phyloP scores from a whole-genome alignment of 2,113 vertebrate genomes.

The Isurus oxyrinchus region DNA sequence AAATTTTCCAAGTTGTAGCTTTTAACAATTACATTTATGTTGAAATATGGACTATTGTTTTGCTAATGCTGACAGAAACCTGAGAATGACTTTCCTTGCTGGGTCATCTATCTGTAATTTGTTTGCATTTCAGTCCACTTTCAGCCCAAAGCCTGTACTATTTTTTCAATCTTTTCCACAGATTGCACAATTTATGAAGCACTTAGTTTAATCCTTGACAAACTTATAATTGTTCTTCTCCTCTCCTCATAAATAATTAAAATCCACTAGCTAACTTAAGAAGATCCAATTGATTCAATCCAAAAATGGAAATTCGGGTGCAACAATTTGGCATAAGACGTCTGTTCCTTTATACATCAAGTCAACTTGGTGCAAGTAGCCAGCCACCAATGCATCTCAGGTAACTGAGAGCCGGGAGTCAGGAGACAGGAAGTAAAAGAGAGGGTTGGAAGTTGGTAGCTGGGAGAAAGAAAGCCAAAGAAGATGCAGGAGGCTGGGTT shows the following conservation, averaged over 20 bases:
- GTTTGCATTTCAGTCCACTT: neutral
- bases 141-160: neutral
- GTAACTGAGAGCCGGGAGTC: neutral
- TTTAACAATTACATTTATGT: neutral
- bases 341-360: neutral
- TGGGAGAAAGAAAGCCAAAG: neutral
- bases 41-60: neutral
- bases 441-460: neutral
- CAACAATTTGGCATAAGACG: neutral
- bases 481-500: neutral
- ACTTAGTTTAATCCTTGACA: neutral
- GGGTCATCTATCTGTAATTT: neutral
- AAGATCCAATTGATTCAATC: neutral
- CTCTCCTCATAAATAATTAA: neutral
- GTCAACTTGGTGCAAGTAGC: neutral
- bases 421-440: neutral
- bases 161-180: neutral
- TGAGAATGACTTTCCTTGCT: neutral
- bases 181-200: neutral
- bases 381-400: neutral
- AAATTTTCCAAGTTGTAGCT: neutral
- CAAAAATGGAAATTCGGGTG: neutral
- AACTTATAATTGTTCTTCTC: neutral
- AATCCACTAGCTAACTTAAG: neutral
- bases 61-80: neutral